Conservation (phyloP, 1,140 invertebrate genomes). For the Anthonomus grandis region DNA sequence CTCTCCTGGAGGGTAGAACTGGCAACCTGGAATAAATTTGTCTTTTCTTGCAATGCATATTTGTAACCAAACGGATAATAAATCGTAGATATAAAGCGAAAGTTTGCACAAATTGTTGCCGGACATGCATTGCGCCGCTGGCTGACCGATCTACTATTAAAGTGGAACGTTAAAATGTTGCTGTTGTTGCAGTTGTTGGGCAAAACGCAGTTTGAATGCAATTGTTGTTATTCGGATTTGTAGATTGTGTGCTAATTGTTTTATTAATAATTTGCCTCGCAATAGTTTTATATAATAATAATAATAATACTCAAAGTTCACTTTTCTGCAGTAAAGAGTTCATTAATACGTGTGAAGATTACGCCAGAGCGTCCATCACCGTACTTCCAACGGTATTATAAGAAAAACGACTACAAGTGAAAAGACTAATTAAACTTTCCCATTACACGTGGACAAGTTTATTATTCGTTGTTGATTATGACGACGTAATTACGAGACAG, state of each 20-base stretch:
- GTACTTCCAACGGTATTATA: constrained; percentile 1
- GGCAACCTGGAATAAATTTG: constrained; percentile 63
- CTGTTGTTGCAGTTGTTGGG: background rate
- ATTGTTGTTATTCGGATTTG: background rate
- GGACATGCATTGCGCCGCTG: too few species aligned
- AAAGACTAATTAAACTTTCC: constrained; percentile 12
- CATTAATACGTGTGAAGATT: background rate
- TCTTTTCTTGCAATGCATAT: background rate
- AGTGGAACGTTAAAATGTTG: background rate
- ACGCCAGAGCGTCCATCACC: background rate
- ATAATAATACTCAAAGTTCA: background rate
- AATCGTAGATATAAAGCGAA: too few species aligned
- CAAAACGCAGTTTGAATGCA: background rate
- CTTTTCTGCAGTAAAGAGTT: background rate
- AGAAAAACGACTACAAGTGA: constrained; percentile 9
- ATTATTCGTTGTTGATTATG: constrained; percentile 5
- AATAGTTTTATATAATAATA: background rate
- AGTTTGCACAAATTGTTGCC: too few species aligned
- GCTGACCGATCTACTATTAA: too few species aligned
- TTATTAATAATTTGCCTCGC: background rate
- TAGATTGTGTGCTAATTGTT: background rate
- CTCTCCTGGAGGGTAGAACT: constrained; percentile 73
- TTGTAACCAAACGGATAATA: background rate
- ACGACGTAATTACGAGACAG: too few species aligned
- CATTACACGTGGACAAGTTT: constrained; percentile 2